Evolutionary conservation across 2,113 vertebrate species (phyloP).

Genomic region (Sinosuthora webbiana): DNA sequence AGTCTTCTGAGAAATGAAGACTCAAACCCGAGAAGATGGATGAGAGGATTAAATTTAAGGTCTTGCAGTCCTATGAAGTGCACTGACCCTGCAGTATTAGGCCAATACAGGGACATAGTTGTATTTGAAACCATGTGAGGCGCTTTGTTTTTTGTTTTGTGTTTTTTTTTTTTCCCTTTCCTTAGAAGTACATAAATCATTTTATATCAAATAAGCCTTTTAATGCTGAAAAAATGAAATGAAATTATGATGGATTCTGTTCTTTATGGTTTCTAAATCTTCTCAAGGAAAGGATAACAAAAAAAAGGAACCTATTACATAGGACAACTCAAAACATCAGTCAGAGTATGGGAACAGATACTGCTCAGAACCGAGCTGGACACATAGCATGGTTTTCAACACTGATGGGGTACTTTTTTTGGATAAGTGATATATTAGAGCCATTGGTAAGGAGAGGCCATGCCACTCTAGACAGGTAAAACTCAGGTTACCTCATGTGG

Average conservation of each 20-base stretch:
- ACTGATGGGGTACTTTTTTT: neutral
- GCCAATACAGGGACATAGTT: neutral
- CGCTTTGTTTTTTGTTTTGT: neutral
- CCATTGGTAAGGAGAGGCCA: neutral
- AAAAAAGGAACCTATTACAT: neutral
- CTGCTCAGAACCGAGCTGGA: neutral
- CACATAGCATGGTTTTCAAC: neutral
- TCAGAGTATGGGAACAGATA: neutral
- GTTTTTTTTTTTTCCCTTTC: neutral
- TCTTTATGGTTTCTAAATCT: neutral
- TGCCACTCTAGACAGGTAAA: neutral
- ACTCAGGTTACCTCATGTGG: neutral
- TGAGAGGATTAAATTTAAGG: neutral
- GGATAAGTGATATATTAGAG: neutral
- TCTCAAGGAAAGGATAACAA: neutral
- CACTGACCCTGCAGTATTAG: neutral
- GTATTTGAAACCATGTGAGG: neutral
- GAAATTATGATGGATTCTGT: neutral
- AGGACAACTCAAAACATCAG: neutral
- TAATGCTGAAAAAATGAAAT: neutral
- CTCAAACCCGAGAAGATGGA: neutral
- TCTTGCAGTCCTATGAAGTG: neutral
- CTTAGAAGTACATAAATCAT: neutral
- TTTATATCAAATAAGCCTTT: neutral
- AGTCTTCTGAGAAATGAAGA: neutral